Conservation (phyloP, 2,113 vertebrate species). For the Esox niger region DNA sequence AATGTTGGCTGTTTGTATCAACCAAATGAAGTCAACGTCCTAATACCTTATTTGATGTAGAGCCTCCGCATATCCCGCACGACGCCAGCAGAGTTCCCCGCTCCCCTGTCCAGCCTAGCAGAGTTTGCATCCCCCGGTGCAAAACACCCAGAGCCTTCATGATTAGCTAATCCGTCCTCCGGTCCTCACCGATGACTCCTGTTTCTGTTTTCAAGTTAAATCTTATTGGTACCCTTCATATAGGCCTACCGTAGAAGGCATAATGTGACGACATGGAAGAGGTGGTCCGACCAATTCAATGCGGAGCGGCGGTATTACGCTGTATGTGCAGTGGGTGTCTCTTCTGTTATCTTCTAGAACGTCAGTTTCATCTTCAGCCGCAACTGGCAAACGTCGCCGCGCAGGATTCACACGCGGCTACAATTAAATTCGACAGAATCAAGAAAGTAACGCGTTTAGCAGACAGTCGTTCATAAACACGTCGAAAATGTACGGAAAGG, state of each 20-base stretch:
- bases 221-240: neutral
- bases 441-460: neutral
- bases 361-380: neutral
- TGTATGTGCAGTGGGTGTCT: neutral
- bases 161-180: neutral
- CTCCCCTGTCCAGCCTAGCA: neutral
- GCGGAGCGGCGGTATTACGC: neutral
- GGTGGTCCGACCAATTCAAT: constrained; percentile 2
- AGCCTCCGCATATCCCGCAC: neutral
- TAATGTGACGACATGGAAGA: neutral
- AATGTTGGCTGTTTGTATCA: too few species aligned
- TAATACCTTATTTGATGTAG: neutral
- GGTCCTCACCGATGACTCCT: neutral
- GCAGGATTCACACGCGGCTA: neutral
- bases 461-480: neutral
- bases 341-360: neutral
- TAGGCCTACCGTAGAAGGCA: neutral
- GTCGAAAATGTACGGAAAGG: neutral
- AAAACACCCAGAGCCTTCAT: neutral
- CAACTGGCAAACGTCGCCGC: neutral
- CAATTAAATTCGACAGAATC: too few species aligned
- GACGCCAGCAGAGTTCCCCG: neutral
- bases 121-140: neutral
- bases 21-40: neutral
- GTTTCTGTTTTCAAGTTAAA: neutral